A percentile compares a stretch with the other conserved stretches of the same genome.
Evolutionary conservation across 2,797 vertebrate species (phyloP).

Genomic region (Pampus argenteus): DNA sequence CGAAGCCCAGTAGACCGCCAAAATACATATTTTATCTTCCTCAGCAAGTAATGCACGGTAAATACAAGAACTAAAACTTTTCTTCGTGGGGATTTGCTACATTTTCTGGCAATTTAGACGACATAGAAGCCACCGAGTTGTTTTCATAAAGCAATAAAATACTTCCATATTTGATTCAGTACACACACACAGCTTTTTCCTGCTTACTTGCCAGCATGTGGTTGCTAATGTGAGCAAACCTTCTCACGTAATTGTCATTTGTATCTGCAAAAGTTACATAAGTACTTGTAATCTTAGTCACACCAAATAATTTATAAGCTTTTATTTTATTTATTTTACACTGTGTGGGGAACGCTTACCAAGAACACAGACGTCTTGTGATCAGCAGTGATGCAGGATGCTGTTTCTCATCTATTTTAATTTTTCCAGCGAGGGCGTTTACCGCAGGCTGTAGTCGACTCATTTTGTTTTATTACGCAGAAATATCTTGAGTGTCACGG

Average conservation of each 20-base stretch:
- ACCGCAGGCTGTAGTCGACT: conserved; percentile 30
- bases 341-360: neutral
- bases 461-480: conserved; percentile 49
- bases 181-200: no score
- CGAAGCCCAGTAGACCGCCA: neutral
- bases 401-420: conserved; percentile 50
- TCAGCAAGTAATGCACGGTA: neutral
- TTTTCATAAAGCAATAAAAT: no score
- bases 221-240: no score
- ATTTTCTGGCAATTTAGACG: no score
- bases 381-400: conserved; percentile 1
- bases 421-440: conserved; percentile 40
- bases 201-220: no score
- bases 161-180: no score
- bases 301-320: neutral
- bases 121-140: no score
- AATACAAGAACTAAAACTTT: neutral
- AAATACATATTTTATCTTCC: neutral
- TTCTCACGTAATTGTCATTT: no score
- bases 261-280: neutral
- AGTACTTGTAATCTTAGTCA: neutral
- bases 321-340: no score
- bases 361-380: neutral
- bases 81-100: neutral
- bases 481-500: conserved; percentile 41